Conservation (phyloP, 2,113 vertebrate genomes). For the Boulengerochromis microlepis region DNA sequence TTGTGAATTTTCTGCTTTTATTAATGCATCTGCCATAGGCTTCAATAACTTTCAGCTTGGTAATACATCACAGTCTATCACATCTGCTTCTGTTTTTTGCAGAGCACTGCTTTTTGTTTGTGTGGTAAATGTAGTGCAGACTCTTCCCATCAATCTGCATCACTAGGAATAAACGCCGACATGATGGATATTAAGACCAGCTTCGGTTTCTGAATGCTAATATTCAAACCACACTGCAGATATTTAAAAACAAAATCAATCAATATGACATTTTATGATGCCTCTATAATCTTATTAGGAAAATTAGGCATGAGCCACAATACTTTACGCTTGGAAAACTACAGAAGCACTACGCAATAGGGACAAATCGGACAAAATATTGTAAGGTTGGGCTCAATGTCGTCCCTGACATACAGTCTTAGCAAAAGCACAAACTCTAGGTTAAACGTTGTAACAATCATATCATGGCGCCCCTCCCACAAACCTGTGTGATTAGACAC, state of each 20-base stretch:
- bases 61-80: background rate
- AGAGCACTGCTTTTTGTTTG: background rate
- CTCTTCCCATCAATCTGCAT: background rate
- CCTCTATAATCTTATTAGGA: background rate
- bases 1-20: background rate
- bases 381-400: background rate
- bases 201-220: background rate
- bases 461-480: background rate
- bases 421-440: background rate
- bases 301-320: background rate
- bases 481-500: background rate
- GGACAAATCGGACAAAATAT: background rate
- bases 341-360: background rate
- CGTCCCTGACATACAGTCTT: background rate
- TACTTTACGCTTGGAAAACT: background rate
- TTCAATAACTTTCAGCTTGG: background rate
- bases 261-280: background rate
- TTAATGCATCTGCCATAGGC: background rate
- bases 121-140: background rate
- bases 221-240: background rate
- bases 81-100: background rate
- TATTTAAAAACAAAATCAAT: background rate
- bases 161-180: background rate
- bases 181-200: background rate
- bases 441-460: background rate